A percentile compares a stretch with the other conserved stretches of the same genome.
Conservation (phyloP, 1,140 invertebrate genomes). For the Thrips palmi region DNA sequence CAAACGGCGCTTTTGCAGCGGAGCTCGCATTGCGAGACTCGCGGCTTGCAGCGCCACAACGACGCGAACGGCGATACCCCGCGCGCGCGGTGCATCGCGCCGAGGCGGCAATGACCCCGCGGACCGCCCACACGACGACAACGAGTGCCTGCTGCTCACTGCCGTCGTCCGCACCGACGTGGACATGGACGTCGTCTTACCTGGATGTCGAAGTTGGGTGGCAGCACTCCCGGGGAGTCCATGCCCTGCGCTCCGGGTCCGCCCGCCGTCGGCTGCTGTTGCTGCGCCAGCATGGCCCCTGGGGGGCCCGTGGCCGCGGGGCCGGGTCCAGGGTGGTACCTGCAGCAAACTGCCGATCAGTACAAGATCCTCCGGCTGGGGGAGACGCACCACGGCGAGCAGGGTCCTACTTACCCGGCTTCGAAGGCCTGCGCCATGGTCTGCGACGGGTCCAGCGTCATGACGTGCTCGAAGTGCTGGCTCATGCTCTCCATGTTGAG, state of each 20-base stretch:
- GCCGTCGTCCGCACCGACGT: too few relatives aligned
- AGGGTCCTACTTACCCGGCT: too few relatives aligned
- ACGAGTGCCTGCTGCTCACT: too few relatives aligned
- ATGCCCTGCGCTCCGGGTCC: slow-evolving; percentile 22
- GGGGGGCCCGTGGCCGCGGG: slow-evolving; percentile 18
- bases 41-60: too few relatives aligned
- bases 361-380: slow-evolving; percentile 19
- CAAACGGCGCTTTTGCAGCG: too few relatives aligned
- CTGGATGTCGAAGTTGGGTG: slow-evolving; percentile 32
- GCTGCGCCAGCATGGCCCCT: slow-evolving; percentile 22
- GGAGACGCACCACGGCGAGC: slow-evolving; percentile 20
- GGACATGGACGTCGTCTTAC: slow-evolving; percentile 20
- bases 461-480: slow-evolving; percentile 16
- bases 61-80: too few relatives aligned
- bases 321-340: slow-evolving; percentile 20
- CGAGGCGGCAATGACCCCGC: too few relatives aligned
- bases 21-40: too few relatives aligned
- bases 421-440: slow-evolving; percentile 5
- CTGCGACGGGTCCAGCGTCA: slow-evolving; percentile 13
- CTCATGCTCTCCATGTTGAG: slow-evolving; percentile 13
- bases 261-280: slow-evolving; percentile 37
- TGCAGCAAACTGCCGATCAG: too few relatives aligned
- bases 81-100: too few relatives aligned
- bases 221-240: slow-evolving; percentile 23
- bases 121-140: too few relatives aligned